These are phyloP conservation scores for Phalloptychus januarius DNA, from an alignment of 2,797 vertebrate genomes.

Conservation along the genomic window DNA sequence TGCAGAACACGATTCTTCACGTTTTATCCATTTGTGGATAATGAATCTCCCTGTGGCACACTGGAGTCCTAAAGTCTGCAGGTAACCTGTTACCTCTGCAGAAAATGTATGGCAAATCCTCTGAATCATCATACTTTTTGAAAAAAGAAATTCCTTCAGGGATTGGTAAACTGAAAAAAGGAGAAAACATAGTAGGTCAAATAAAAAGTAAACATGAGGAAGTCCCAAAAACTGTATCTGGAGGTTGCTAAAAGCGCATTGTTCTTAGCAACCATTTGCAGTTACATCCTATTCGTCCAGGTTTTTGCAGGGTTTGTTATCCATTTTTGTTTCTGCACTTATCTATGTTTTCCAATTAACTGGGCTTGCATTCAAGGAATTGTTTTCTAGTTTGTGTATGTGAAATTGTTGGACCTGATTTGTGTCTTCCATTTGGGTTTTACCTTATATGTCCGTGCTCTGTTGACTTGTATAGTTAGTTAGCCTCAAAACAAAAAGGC, in stretches of 20 bases:
- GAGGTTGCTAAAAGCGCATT: not conserved
- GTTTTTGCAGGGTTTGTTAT: not conserved
- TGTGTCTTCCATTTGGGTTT: not conserved
- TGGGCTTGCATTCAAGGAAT: not conserved
- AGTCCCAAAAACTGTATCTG: not conserved
- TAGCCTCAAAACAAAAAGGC: not conserved
- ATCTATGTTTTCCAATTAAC: not conserved
- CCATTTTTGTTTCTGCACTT: not conserved
- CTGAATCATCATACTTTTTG: not conserved
- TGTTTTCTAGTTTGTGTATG: not conserved
- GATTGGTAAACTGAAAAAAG: not conserved
- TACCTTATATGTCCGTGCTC: not conserved
- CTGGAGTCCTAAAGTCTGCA: not conserved
- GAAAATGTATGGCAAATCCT: not conserved
- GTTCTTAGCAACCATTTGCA: not conserved
- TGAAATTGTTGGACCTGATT: not conserved
- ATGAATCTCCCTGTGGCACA: not conserved
- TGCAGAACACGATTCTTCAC: no score
- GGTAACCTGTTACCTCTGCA: not conserved
- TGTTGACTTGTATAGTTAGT: not conserved
- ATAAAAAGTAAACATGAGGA: not conserved
- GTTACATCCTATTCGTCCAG: not conserved
- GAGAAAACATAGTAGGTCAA: not conserved
- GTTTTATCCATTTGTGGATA: not conserved
- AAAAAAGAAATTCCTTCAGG: not conserved